Evolutionary conservation across 2,113 vertebrate species (phyloP).

Genomic region (Corvus cornix): DNA sequence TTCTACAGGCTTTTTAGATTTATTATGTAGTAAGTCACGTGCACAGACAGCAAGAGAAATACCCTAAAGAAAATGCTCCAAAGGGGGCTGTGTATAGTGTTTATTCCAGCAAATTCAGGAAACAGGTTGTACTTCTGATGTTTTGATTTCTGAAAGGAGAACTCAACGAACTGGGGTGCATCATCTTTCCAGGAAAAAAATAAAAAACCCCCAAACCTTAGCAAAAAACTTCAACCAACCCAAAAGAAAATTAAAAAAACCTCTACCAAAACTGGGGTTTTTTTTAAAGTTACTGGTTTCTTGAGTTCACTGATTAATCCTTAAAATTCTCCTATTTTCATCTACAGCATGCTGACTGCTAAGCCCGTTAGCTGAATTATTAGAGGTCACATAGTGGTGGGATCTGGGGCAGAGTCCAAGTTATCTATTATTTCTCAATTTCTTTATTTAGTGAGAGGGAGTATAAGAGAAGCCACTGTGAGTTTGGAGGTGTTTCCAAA

Average conservation of each 20-base stretch:
- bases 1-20: background rate
- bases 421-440: background rate
- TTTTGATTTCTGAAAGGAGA: background rate
- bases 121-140: background rate
- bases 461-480: background rate
- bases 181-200: background rate
- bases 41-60: background rate
- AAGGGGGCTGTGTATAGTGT: background rate
- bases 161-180: background rate
- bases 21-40: background rate
- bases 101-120: background rate
- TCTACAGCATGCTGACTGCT: background rate
- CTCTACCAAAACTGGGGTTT: accelerated
- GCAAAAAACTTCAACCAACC: background rate
- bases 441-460: background rate
- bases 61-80: background rate
- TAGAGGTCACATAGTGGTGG: accelerated
- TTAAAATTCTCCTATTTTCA: background rate
- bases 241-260: background rate
- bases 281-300: background rate
- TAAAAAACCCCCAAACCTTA: background rate
- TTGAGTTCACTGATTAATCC: background rate
- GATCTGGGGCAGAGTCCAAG: background rate
- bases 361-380: background rate
- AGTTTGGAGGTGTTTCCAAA: background rate